Evolutionary conservation across 2,113 vertebrate species (phyloP).

Genomic region (Scatophagus argus): DNA sequence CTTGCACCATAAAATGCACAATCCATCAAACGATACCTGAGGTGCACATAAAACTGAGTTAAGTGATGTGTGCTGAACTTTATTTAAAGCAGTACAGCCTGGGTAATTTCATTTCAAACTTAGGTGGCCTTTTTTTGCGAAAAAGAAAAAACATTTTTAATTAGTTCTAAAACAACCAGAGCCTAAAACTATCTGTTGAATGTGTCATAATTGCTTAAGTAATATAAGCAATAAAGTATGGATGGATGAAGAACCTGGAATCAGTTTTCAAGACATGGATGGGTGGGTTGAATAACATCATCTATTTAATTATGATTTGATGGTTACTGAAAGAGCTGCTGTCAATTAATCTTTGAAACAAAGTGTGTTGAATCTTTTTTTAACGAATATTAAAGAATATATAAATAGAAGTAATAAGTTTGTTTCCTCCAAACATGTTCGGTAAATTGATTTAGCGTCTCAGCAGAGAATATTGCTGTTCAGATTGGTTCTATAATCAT

Average conservation of each 20-base stretch:
- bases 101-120: too few relatives aligned
- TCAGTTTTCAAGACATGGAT: not conserved
- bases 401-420: not conserved
- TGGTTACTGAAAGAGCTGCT: not conserved
- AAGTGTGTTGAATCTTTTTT: not conserved
- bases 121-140: too few relatives aligned
- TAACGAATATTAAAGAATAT: not conserved
- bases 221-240: too few relatives aligned
- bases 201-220: not conserved
- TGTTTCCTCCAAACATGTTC: not conserved
- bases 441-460: not conserved
- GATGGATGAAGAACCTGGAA: not conserved
- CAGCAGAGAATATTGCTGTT: not conserved
- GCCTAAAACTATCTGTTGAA: not conserved
- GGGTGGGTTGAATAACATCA: not conserved
- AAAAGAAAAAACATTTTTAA: not conserved
- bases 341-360: not conserved
- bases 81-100: not conserved
- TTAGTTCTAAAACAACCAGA: not conserved
- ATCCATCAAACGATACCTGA: not conserved
- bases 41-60: not conserved
- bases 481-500: constrained; percentile 1
- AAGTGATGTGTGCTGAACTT: not conserved
- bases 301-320: not conserved
- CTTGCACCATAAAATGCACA: not conserved